Percentiles rank a stretch among this genome's conserved stretches.
phyloP scores from a whole-genome alignment of 2,888 invertebrate genomes.

The Ditylenchus weischeri region DNA sequence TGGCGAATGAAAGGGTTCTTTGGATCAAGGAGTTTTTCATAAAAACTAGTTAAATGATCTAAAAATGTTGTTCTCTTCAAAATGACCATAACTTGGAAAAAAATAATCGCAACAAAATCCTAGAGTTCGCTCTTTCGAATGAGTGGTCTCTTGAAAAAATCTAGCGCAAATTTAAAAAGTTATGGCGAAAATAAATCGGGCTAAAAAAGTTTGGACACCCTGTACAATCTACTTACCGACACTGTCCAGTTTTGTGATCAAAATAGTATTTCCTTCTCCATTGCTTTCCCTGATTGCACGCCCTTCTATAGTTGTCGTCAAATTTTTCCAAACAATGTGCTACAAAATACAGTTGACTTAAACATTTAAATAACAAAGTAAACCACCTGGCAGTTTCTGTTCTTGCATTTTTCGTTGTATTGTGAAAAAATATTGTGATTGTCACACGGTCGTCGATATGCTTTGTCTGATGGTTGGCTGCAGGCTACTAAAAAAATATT shows the following conservation, averaged over 20 bases:
- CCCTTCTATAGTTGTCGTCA: constrained; percentile 45
- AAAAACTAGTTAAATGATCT: no score
- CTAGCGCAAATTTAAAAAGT: no score
- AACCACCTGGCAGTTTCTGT: constrained; percentile 41
- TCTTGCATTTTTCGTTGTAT: constrained; percentile 47
- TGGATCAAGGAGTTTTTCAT: no score
- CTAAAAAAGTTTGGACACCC: no score
- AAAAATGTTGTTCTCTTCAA: no score
- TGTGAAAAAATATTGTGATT: constrained; percentile 36
- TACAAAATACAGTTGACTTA: neutral
- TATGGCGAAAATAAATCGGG: no score
- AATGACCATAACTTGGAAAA: no score
- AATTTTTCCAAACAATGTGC: constrained; percentile 46
- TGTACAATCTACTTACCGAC: constrained; percentile 19
- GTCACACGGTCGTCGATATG: constrained; percentile 34
- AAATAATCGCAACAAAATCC: no score
- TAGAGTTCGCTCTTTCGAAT: no score
- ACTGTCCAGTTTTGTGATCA: constrained; percentile 44
- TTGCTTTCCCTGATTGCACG: constrained; percentile 44
- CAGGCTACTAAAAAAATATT: constrained; percentile 41
- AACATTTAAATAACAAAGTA: neutral
- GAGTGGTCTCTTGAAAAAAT: no score
- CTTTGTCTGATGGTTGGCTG: constrained; percentile 44
- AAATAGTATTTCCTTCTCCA: constrained; percentile 50
- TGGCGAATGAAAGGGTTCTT: no score